phyloP scores from a whole-genome alignment of 2,797 vertebrate genomes.

The Rhodeus uyekii region DNA sequence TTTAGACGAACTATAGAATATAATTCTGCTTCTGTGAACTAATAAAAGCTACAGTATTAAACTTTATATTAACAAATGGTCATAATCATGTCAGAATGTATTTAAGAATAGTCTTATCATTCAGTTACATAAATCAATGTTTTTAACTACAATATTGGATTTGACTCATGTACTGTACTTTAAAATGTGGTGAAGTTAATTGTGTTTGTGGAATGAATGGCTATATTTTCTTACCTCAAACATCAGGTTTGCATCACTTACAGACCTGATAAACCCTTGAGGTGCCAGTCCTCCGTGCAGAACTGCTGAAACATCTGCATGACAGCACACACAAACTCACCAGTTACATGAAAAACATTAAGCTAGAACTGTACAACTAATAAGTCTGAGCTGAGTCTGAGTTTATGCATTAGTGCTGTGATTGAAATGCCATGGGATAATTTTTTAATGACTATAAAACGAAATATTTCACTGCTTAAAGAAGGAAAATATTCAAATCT shows the following conservation, averaged over 20 bases:
- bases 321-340: slow-evolving; percentile 22
- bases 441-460: too few relatives aligned
- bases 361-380: neutral
- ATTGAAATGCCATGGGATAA: neutral
- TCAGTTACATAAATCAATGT: neutral
- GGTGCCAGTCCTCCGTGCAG: slow-evolving; percentile 41
- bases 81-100: neutral
- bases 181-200: neutral
- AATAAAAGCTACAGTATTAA: neutral
- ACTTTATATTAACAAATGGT: neutral
- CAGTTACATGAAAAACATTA: neutral
- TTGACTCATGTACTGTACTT: neutral
- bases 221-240: slow-evolving; percentile 71
- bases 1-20: neutral
- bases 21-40: neutral
- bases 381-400: neutral
- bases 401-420: neutral
- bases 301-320: slow-evolving; percentile 64
- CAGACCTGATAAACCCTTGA: slow-evolving; percentile 44
- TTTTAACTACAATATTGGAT: neutral
- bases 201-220: neutral
- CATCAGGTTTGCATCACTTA: slow-evolving; percentile 70
- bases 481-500: neutral
- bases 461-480: neutral
- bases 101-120: neutral